Conservation (phyloP, 2,797 vertebrate genomes). For the Enteromius viviparus region DNA sequence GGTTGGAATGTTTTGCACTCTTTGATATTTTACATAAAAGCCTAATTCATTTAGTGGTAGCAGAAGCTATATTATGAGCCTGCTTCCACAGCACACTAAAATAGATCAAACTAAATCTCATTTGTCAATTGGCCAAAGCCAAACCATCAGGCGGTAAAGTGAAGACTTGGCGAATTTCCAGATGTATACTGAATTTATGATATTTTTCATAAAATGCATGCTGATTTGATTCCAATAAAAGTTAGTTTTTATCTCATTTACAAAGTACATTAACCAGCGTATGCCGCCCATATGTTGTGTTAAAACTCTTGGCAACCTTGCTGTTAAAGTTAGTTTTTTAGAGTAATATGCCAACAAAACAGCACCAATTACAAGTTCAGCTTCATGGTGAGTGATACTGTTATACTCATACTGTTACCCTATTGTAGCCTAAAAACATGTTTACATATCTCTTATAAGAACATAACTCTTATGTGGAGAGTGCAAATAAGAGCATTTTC, state of each 20-base stretch:
- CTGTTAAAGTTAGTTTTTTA: neutral
- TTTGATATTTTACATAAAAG: neutral
- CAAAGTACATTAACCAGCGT: neutral
- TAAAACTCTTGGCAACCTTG: neutral
- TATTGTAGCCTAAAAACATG: neutral
- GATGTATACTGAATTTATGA: neutral
- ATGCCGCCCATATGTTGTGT: neutral
- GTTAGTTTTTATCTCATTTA: neutral
- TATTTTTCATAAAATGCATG: neutral
- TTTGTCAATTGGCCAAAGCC: neutral
- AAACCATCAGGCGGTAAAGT: neutral
- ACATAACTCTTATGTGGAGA: neutral
- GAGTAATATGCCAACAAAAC: neutral
- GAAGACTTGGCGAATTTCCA: neutral
- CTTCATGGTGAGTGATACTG: neutral
- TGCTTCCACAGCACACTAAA: neutral
- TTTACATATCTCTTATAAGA: neutral
- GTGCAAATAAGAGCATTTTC: neutral
- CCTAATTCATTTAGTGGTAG: neutral
- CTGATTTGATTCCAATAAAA: neutral
- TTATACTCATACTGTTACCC: neutral
- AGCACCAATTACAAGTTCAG: neutral
- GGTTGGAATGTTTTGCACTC: neutral
- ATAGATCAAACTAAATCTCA: neutral
- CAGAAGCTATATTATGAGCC: neutral